Conservation (phyloP, 2,113 vertebrate genomes). For the Hippocampus abdominalis region DNA sequence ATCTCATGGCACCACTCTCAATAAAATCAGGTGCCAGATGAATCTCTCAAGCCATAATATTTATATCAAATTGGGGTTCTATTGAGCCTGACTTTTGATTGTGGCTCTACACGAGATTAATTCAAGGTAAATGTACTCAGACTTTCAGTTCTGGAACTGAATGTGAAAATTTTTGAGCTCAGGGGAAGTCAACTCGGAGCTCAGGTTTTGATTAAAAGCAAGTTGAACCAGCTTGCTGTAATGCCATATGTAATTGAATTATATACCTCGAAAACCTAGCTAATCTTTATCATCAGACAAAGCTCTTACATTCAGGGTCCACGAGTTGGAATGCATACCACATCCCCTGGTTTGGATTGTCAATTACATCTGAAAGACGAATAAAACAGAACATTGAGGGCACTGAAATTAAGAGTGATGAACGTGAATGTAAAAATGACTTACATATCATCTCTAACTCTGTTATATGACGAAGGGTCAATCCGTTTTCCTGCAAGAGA, state of each 20-base stretch:
- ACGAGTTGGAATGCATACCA: slow-evolving; percentile 83
- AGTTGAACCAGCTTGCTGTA: background rate
- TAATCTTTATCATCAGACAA: background rate
- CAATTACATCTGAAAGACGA: slow-evolving; percentile 73
- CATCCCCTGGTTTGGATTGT: slow-evolving; percentile 71
- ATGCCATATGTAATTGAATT: too few species aligned
- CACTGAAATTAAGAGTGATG: background rate
- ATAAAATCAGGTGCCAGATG: too few species aligned
- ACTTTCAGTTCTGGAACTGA: too few species aligned
- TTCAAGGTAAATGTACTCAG: too few species aligned
- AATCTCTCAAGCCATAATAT: too few species aligned
- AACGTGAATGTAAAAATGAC: slow-evolving; percentile 30
- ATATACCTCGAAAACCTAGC: background rate
- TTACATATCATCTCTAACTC: slow-evolving; percentile 87
- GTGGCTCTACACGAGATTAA: too few species aligned
- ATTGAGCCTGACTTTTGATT: too few species aligned
- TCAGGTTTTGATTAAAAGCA: too few species aligned
- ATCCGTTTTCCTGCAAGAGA: slow-evolving; percentile 70
- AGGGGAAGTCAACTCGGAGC: too few species aligned
- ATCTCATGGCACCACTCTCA: too few species aligned
- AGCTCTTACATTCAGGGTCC: slow-evolving; percentile 63
- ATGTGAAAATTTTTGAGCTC: too few species aligned
- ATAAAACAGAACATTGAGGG: background rate
- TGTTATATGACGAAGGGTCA: slow-evolving; percentile 73
- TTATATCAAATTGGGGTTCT: too few species aligned